Evolutionary conservation across 1,140 invertebrate genomes (phyloP), one percentile per base, ranked within the genome.

Genomic region (Bombus balteatus): DNA sequence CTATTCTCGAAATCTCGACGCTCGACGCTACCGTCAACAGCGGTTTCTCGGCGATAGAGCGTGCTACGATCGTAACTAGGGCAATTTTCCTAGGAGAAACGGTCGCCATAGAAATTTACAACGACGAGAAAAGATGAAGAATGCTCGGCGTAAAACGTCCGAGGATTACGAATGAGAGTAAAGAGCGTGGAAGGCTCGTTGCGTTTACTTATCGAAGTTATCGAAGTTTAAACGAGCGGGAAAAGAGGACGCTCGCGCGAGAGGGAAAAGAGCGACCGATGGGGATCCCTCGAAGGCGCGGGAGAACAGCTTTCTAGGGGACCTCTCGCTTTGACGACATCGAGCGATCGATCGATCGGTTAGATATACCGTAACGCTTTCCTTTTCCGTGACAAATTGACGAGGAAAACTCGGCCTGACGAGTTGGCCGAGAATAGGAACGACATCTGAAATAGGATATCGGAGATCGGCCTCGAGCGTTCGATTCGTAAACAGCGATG

Each of bases 321-420:
- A 22, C 10, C 59, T 25, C 39, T 65, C 10, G 41, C 32, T 81
- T 22, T 22, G 78, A 47, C 78, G 72, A 43, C 15, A 39, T 70
- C 83, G 76, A 59, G 10, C 82, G 74, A 59, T 41, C 75, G 75
- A 84, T 84, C 75, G 76, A 39, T 59, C 47, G 66, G 66, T 18
- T 57, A 57, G 43, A 41, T 70, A 43, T 83, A 80, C 66, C 83
- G 83, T 72, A 85, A 85, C 83, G 83, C 76, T 85, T 85, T 85
- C 83, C 76, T 85, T 85, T 72, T 80, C 83, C 76, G 83, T 85
- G 77, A 85, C 68, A 85, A 85, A 85, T 80, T 28, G 76, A 85
- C 68, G 68, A 80, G 77, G 83, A 85, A 85, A 85, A 74, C 81
- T 47, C 72, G 72, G 32, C 32, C 32, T 28, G 72, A 13, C 72